These are phyloP conservation scores for Napeogenes sylphis DNA, from an alignment of 2,888 invertebrate genomes.

Conservation along the genomic window DNA sequence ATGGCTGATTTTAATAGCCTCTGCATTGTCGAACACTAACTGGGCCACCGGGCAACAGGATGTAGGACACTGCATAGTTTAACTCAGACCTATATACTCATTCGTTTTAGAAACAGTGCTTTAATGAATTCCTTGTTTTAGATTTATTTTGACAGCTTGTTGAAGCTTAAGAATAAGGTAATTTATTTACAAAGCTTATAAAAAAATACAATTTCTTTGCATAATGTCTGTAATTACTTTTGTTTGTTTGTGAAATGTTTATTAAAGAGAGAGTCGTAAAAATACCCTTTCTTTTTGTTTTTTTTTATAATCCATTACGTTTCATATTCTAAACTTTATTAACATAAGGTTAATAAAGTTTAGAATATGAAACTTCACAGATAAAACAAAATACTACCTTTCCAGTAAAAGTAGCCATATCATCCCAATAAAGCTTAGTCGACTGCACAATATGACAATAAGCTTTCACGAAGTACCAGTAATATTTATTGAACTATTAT, in stretches of 20 bases:
- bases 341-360: too few relatives aligned
- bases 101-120: slow-evolving; percentile 30
- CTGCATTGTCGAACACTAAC: slow-evolving; percentile 49
- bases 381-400: slow-evolving; percentile 4
- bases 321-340: too few relatives aligned
- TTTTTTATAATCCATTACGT: too few relatives aligned
- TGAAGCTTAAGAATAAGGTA: too few relatives aligned
- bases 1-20: slow-evolving; percentile 65
- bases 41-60: slow-evolving; percentile 43
- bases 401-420: slow-evolving; percentile 10
- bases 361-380: not conserved
- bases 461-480: slow-evolving; percentile 21
- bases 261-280: too few relatives aligned
- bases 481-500: slow-evolving; percentile 29
- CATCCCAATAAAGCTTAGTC: slow-evolving; percentile 19
- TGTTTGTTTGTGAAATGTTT: too few relatives aligned
- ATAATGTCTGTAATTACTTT: too few relatives aligned
- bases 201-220: too few relatives aligned
- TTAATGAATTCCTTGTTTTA: slow-evolving; percentile 5
- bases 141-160: not conserved
- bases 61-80: slow-evolving; percentile 38
- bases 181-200: too few relatives aligned
- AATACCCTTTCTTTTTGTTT: too few relatives aligned
- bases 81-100: slow-evolving; percentile 35
- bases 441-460: slow-evolving; percentile 24